A percentile compares a stretch with the other conserved stretches of the same genome.
Conservation (phyloP, 2,888 invertebrate species). For the Spisula subtruncata region DNA sequence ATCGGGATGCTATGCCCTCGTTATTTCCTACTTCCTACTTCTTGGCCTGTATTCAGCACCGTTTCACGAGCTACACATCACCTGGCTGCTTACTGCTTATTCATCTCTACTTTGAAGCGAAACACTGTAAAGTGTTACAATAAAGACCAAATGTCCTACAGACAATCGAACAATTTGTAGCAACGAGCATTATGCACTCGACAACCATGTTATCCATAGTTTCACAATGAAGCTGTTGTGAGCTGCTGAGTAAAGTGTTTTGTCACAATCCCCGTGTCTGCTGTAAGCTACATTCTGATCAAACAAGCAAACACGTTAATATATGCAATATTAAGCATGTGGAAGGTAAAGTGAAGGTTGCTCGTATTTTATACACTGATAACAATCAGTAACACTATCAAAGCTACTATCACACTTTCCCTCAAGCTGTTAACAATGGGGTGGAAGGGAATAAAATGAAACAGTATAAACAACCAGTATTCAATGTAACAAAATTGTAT, state of each 20-base stretch:
- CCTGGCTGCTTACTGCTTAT: too few species aligned
- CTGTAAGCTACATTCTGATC: neutral
- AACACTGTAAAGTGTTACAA: too few species aligned
- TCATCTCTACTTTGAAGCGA: too few species aligned
- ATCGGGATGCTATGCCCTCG: too few species aligned
- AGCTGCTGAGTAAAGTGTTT: neutral
- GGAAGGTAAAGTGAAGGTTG: neutral
- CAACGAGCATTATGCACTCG: too few species aligned
- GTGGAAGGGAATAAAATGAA: neutral
- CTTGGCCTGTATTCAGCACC: too few species aligned
- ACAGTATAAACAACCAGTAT: neutral
- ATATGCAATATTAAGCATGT: neutral
- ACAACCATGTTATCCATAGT: neutral
- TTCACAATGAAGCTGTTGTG: too few species aligned
- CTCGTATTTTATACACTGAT: neutral
- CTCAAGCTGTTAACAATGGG: constrained; percentile 4
- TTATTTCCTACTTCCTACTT: too few species aligned
- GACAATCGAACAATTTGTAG: too few species aligned
- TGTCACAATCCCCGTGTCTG: neutral
- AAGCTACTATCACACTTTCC: neutral
- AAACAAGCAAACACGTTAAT: neutral
- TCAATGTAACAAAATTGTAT: constrained; percentile 68
- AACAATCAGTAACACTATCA: neutral
- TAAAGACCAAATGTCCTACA: too few species aligned
- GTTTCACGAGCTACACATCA: too few species aligned